Evolutionary conservation across 2,888 invertebrate genomes (phyloP).

Genomic region (Hipparchia sbordonii): DNA sequence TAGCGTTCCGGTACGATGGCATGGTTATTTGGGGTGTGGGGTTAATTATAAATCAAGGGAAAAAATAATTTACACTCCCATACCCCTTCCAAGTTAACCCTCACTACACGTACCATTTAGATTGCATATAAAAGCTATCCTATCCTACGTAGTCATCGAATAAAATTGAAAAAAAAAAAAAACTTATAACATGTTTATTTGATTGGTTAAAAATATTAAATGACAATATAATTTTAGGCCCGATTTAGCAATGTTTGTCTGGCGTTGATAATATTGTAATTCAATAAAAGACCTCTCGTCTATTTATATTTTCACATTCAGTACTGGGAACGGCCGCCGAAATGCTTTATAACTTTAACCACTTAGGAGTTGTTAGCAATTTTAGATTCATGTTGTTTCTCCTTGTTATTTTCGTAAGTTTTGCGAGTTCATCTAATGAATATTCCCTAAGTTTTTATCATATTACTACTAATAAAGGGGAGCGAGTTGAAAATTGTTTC

Average conservation of each 20-base stretch:
- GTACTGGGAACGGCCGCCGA: conserved; percentile 44
- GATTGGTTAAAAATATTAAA: not conserved
- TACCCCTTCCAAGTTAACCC: no score
- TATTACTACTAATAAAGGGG: conserved; percentile 58
- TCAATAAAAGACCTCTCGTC: conserved; percentile 46
- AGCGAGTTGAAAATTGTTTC: conserved; percentile 44
- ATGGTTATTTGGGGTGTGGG: no score
- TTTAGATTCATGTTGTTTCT: conserved; percentile 59
- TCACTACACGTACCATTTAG: no score
- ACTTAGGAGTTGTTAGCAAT: conserved; percentile 58
- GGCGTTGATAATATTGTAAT: conserved; percentile 4
- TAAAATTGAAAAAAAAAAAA: no score
- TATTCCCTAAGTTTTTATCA: conserved; percentile 65
- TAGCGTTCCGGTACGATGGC: no score
- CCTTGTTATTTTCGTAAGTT: conserved; percentile 63
- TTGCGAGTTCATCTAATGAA: conserved; percentile 62
- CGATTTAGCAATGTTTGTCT: not conserved
- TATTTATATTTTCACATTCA: conserved; percentile 61
- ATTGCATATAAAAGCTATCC: no score
- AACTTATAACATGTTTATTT: not conserved
- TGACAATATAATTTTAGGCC: no score
- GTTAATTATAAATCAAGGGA: no score
- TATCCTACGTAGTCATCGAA: no score
- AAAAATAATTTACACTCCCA: no score
- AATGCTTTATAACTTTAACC: conserved; percentile 62